phyloP scores from a whole-genome alignment of 2,888 invertebrate species.

The Hypselothyrea guttata region DNA sequence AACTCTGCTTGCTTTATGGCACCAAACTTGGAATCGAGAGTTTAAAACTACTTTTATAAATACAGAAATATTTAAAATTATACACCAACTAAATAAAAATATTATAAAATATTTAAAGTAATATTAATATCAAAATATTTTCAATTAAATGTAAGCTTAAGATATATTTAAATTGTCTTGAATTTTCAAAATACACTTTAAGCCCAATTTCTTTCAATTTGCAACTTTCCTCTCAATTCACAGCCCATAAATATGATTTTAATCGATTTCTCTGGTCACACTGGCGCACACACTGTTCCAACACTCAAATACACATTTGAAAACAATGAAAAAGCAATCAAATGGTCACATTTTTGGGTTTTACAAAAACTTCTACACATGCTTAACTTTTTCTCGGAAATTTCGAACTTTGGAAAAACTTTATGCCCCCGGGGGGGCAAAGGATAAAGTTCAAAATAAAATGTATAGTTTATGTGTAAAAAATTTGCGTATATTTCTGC shows the following conservation, averaged over 20 bases:
- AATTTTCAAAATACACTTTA: too few relatives aligned
- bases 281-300: not conserved
- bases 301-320: slow-evolving; percentile 49
- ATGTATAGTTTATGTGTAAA: slow-evolving; percentile 32
- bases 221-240: not conserved
- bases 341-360: slow-evolving; percentile 40
- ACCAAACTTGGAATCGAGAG: too few relatives aligned
- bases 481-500: slow-evolving; percentile 55
- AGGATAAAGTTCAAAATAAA: slow-evolving; percentile 38
- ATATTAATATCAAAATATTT: too few relatives aligned
- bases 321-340: slow-evolving; percentile 76
- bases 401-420: slow-evolving; percentile 56
- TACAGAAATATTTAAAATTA: too few relatives aligned
- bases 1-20: too few relatives aligned
- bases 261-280: slow-evolving; percentile 55
- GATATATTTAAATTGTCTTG: too few relatives aligned
- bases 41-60: too few relatives aligned
- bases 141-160: too few relatives aligned
- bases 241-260: slow-evolving; percentile 67
- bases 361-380: slow-evolving; percentile 41
- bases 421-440: slow-evolving; percentile 37
- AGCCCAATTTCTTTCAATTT: too few relatives aligned
- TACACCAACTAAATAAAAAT: too few relatives aligned
- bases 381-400: slow-evolving; percentile 18
- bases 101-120: too few relatives aligned